A percentile compares a stretch with the other conserved stretches of the same genome.
Conservation (phyloP, 2,888 invertebrate species). For the Dicranocentrus wangi region DNA sequence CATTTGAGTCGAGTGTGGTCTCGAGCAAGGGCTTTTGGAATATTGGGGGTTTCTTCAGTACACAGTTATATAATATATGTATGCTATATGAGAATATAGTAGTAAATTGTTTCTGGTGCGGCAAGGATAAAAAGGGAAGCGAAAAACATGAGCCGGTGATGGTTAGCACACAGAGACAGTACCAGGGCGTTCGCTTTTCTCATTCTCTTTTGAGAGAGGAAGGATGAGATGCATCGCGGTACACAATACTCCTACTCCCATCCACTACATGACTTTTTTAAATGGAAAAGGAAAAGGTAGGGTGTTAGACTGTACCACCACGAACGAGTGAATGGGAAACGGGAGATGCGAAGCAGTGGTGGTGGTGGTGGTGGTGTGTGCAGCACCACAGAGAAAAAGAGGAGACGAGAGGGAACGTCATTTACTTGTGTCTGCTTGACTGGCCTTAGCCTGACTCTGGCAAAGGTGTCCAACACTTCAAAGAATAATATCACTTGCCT, state of each 20-base stretch:
- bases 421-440: slow-evolving; percentile 46
- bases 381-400: slow-evolving; percentile 40
- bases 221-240: neutral
- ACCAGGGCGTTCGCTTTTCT: slow-evolving; percentile 58
- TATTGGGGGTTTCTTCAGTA: slow-evolving; percentile 29
- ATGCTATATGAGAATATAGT: neutral
- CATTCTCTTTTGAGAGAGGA: slow-evolving; percentile 37
- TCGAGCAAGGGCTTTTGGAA: slow-evolving; percentile 25
- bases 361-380: too few relatives aligned
- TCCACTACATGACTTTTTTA: neutral
- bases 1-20: slow-evolving; percentile 41
- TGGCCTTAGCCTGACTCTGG: slow-evolving; percentile 49
- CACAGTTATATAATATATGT: neutral
- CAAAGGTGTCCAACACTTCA: slow-evolving; percentile 62
- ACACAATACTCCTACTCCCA: neutral
- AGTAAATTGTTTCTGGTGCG: slow-evolving; percentile 17
- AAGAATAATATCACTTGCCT: slow-evolving; percentile 50
- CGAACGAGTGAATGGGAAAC: neutral
- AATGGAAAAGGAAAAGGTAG: slow-evolving; percentile 22
- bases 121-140: slow-evolving; percentile 45
- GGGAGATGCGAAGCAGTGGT: neutral
- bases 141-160: slow-evolving; percentile 33
- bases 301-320: too few relatives aligned
- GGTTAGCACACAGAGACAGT: slow-evolving; percentile 11
- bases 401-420: slow-evolving; percentile 55